These are phyloP conservation scores for Thereva unica DNA, from an alignment of 2,888 invertebrate species.

Conservation along the genomic window DNA sequence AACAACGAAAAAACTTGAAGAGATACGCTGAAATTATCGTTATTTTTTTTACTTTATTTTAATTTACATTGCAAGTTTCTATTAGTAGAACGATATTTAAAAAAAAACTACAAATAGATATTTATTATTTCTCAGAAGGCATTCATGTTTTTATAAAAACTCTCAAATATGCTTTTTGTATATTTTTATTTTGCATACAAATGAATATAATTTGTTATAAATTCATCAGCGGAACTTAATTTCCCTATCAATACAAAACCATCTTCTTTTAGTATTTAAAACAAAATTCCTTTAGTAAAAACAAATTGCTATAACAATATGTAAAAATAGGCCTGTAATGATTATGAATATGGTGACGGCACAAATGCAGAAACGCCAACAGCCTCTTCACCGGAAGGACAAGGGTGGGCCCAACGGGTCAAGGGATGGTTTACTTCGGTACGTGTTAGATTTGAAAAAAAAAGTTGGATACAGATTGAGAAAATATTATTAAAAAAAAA, in stretches of 20 bases:
- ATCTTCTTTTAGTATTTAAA: slow-evolving; percentile 1
- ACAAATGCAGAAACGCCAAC: slow-evolving; percentile 51
- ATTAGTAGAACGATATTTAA: too few species aligned
- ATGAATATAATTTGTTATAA: too few species aligned
- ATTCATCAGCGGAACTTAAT: too few species aligned
- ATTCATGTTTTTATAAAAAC: too few species aligned
- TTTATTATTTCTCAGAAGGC: too few species aligned
- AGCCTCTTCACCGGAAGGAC: slow-evolving; percentile 60
- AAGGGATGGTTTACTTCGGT: slow-evolving; percentile 73
- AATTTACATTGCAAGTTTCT: too few species aligned
- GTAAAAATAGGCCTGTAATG: slow-evolving; percentile 53
- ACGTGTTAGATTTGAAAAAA: slow-evolving; percentile 59
- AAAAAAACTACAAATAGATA: too few species aligned
- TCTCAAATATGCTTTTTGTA: too few species aligned
- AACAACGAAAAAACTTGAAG: too few species aligned
- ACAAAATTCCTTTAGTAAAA: slow-evolving; percentile 11
- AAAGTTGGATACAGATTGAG: slow-evolving; percentile 36
- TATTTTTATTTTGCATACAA: too few species aligned
- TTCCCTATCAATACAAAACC: slow-evolving; percentile 29
- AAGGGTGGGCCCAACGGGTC: slow-evolving; percentile 73
- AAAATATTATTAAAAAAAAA: slow-evolving; percentile 41
- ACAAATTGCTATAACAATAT: slow-evolving; percentile 27
- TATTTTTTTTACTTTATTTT: too few species aligned
- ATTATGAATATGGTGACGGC: slow-evolving; percentile 41
- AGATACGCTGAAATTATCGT: too few species aligned